Evolutionary conservation across 2,888 invertebrate genomes (phyloP).

Genomic region (Apamea sordens): DNA sequence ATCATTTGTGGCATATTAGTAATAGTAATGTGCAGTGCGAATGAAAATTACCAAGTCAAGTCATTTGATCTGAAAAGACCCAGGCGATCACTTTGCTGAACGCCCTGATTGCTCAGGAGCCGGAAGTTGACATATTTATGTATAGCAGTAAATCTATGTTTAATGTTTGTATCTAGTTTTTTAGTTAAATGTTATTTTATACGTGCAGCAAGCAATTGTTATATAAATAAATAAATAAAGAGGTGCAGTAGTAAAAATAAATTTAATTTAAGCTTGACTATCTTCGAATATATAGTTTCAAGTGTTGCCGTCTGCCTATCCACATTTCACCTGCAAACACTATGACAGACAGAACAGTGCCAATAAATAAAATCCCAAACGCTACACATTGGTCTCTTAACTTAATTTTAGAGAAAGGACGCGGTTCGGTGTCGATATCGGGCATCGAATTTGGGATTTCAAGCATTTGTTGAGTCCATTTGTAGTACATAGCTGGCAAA

Average conservation of each 20-base stretch:
- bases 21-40: too few relatives aligned
- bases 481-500: constrained; percentile 74
- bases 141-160: too few relatives aligned
- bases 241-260: neutral
- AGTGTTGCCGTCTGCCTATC: constrained; percentile 16
- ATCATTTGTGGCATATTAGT: neutral
- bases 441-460: constrained; percentile 58
- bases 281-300: constrained; percentile 6
- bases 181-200: too few relatives aligned
- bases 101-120: too few relatives aligned
- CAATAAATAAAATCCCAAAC: constrained; percentile 66
- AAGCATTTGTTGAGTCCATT: constrained; percentile 73
- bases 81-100: too few relatives aligned
- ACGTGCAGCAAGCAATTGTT: too few relatives aligned
- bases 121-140: too few relatives aligned
- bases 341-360: constrained; percentile 27
- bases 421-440: constrained; percentile 59
- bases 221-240: too few relatives aligned
- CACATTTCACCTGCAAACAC: constrained; percentile 38
- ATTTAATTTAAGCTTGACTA: constrained; percentile 4
- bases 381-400: constrained; percentile 69
- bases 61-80: neutral
- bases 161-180: too few relatives aligned
- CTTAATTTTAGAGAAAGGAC: constrained; percentile 65
- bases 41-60: neutral